Conservation (phyloP, 2,113 vertebrate genomes). For the Myxocyprinus asiaticus region DNA sequence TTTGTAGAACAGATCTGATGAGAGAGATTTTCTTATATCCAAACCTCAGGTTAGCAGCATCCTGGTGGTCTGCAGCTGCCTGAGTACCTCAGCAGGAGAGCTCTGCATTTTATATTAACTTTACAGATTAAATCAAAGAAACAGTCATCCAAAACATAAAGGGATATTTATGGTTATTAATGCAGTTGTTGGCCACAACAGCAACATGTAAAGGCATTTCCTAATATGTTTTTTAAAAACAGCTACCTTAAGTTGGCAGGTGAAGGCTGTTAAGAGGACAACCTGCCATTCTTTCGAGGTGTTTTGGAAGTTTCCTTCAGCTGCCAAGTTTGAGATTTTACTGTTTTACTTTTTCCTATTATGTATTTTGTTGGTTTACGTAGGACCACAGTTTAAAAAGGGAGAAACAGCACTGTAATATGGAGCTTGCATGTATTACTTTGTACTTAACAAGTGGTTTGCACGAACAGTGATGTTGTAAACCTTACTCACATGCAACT, state of each 20-base stretch:
- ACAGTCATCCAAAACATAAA: background rate
- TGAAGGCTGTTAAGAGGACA: constrained; percentile 1
- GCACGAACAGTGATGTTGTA: constrained; percentile 32
- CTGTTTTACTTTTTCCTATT: constrained; percentile 41
- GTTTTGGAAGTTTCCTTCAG: constrained; percentile 55
- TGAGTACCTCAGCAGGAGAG: constrained; percentile 15
- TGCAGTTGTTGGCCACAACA: constrained; percentile 1
- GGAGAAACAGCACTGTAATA: constrained; percentile 53
- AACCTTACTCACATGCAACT: constrained; percentile 21
- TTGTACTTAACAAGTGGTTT: constrained; percentile 22
- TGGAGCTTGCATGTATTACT: constrained; percentile 30
- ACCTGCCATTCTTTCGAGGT: background rate
- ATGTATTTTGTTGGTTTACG: constrained; percentile 50
- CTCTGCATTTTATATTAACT: constrained; percentile 29
- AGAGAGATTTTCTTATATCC: background rate
- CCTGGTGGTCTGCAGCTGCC: background rate
- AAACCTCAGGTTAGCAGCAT: background rate
- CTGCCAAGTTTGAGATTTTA: constrained; percentile 50
- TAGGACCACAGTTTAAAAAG: constrained; percentile 33
- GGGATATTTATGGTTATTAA: constrained; percentile 22
- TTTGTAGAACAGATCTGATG: background rate
- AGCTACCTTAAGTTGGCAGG: constrained; percentile 61
- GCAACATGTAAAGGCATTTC: constrained; percentile 19
- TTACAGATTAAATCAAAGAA: constrained; percentile 13
- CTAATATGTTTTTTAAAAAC: constrained; percentile 59